Percentiles rank a stretch among this genome's conserved stretches.
Evolutionary conservation across 1,140 invertebrate species (phyloP).

Genomic region (Papilio aristodemus): DNA sequence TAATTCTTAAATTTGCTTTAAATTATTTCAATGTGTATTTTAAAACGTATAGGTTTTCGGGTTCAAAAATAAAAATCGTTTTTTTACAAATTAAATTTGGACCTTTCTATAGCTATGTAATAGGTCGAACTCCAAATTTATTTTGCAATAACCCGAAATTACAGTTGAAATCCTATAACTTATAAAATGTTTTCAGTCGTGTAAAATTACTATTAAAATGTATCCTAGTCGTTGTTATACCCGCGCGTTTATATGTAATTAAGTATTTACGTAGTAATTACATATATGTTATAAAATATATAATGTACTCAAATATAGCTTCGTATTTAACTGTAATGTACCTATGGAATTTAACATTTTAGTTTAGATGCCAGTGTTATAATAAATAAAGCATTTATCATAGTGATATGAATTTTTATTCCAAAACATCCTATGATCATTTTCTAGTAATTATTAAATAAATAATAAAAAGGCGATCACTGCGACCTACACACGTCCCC

Average conservation of each 20-base stretch:
- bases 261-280: constrained; percentile 26
- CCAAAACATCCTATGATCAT: no score
- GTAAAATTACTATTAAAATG: neutral
- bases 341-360: constrained; percentile 56
- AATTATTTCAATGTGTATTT: constrained; percentile 17
- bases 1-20: constrained; percentile 19
- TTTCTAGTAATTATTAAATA: no score
- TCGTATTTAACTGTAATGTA: constrained; percentile 52
- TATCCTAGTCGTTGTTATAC: constrained; percentile 1
- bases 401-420: constrained; percentile 37
- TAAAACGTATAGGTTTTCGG: no score
- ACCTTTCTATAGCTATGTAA: no score
- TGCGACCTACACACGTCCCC: no score
- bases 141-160: no score
- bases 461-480: no score
- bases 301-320: constrained; percentile 26
- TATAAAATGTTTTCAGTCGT: neutral
- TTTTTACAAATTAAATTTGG: no score
- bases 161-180: no score
- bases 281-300: constrained; percentile 27
- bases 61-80: no score
- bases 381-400: constrained; percentile 50
- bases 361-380: constrained; percentile 60
- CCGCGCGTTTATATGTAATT: neutral
- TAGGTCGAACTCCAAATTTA: no score